Base-by-base conservation (phyloP, 30 jellyfish, hydroid and myxozoan species). In the Turritopsis rubra region DNA sequence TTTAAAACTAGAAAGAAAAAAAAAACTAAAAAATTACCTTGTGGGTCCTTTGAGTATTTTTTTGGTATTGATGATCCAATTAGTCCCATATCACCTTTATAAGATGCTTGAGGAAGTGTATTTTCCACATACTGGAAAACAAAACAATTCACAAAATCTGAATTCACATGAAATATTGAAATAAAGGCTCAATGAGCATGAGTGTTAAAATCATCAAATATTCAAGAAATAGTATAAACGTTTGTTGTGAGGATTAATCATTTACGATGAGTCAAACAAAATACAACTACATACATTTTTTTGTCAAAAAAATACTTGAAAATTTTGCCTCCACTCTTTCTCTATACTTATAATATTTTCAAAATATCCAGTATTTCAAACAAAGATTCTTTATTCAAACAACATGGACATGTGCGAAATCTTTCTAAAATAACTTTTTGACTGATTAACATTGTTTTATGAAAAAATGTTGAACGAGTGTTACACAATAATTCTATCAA, bases 51-150 rank as follows among this genome's bases (percentile, higher is more conserved):
- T 0, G 78, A 52, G 29, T 52, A 80, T 65, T 80, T 80, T 54
- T 80, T 80, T 41, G 87, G 87, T 52, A 80, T 80, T 53, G 87
- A 80, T 3, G 87, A 80, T 16, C 87, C 87, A 53, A 54, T 65
- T 22, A 80, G 81, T 29, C 77, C 77, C 77, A 80, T 80, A 18
- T 65, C 87, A 22, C 53, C 65, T 22, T 27, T 4, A 18, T 18
- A 60, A 77, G 30, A 60, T 24, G 85, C 9, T 68, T n/a, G 31
- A 23, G 8, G 77, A n/a, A 68, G 30, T n/a, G 77, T 68, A 41
- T 13, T 41, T 13, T 41, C 60, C 60, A 41, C 60, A 41, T 41
- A 41, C 60, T 41, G 60, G 60, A 41, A 41, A 41, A 41, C 60
- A 41, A 41, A 41, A 41, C 13, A 3, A 41, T 41, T 41, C 60